Evolutionary conservation across 2,888 invertebrate genomes (phyloP).

Genomic region (Heterodera filipjevi): DNA sequence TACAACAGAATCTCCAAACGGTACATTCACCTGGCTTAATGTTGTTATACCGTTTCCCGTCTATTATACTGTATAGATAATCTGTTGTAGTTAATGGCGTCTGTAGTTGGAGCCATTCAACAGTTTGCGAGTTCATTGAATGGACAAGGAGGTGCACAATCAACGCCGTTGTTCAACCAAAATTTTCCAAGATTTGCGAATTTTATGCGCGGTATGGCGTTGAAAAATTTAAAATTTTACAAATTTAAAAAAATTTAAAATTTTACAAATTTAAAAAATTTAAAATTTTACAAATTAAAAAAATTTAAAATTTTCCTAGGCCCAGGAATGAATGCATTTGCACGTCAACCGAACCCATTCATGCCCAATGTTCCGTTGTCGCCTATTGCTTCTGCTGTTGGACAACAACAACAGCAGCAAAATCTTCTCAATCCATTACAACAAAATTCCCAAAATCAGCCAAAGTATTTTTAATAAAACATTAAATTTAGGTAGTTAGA

Average conservation of each 20-base stretch:
- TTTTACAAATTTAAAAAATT: neutral
- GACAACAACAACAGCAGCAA: neutral
- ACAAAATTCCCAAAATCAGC: neutral
- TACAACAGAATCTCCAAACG: constrained; percentile 17
- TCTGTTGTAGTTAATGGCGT: neutral
- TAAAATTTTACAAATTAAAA: neutral
- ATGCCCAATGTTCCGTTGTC: neutral
- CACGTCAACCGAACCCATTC: neutral
- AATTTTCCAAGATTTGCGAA: constrained; percentile 9
- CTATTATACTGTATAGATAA: too few species aligned
- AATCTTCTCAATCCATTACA: neutral
- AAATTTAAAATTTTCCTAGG: neutral
- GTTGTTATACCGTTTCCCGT: too few species aligned
- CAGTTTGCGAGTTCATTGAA: neutral
- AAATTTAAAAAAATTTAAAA: neutral
- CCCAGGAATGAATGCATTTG: constrained; percentile 4
- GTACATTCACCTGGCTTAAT: too few species aligned
- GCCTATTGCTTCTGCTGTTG: neutral
- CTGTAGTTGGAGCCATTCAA: neutral
- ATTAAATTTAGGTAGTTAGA: too few species aligned
- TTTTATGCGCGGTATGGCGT: neutral
- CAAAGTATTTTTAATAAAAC: too few species aligned
- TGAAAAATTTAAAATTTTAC: neutral
- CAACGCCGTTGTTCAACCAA: constrained; percentile 17
- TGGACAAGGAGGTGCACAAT: neutral